These are phyloP conservation scores for Megaustenia siamemsis DNA, from an alignment of 2,888 invertebrate species.

Conservation along the genomic window DNA sequence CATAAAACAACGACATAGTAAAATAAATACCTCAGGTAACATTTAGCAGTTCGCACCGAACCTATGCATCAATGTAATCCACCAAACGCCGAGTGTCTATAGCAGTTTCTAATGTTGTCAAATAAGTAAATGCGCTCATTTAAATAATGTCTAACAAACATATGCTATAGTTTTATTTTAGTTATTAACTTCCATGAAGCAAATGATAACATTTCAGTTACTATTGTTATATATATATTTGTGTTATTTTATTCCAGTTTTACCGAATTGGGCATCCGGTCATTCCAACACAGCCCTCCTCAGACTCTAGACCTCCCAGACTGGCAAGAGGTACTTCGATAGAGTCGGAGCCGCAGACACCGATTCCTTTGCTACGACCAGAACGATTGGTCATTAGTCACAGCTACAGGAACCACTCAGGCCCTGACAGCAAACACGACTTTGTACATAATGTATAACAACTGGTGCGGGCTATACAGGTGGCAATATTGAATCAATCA, in stretches of 20 bases:
- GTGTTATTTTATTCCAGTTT: slow-evolving; percentile 20
- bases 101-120: too few relatives aligned
- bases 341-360: slow-evolving; percentile 51
- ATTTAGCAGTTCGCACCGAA: too few relatives aligned
- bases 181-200: too few relatives aligned
- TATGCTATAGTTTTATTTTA: too few relatives aligned
- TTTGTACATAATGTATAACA: neutral
- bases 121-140: too few relatives aligned
- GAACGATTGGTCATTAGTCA: slow-evolving; percentile 31
- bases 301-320: neutral
- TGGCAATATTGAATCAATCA: neutral
- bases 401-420: slow-evolving; percentile 20
- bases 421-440: neutral
- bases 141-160: too few relatives aligned
- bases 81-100: too few relatives aligned
- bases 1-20: too few relatives aligned
- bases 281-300: slow-evolving; percentile 23
- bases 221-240: too few relatives aligned
- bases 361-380: slow-evolving; percentile 42
- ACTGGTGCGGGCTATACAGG: neutral
- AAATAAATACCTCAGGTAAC: too few relatives aligned
- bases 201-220: too few relatives aligned
- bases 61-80: too few relatives aligned
- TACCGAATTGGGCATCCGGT: slow-evolving; percentile 23
- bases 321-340: slow-evolving; percentile 39